Base-by-base conservation (phyloP, 1,140 invertebrate genomes). In the Eriosoma lanigerum region DNA sequence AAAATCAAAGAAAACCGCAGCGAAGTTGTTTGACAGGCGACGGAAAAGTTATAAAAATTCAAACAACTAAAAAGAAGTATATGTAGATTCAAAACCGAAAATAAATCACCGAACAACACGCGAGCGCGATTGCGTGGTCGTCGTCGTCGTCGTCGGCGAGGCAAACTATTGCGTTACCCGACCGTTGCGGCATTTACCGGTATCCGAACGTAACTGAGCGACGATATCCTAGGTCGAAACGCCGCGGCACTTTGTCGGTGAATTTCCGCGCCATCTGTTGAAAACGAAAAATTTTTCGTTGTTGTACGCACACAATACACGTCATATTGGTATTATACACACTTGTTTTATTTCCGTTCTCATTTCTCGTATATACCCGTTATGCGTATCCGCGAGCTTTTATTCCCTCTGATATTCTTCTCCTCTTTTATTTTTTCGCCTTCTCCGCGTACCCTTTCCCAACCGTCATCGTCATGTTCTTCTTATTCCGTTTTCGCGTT, bases 261-360 rank as follows among this genome's bases (percentile, higher is more conserved):
- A 21, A 21, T 60, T 60, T 60, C 54, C 54, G 73, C 73, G 73
- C 73, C 73, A 76, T 76, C 73, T 76, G 73, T 76, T 60, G 73
- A 60, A 76, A 76, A 58, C 54, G 54, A n/a, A 15, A 38, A 19
- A 44, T 76, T 60, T 38, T 76, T 44, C 54, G 9, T n/a, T 64
- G 9, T 5, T 62, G 29, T n/a, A 3, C 13, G 58, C 29, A 29
- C 26, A 10, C 9, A n/a, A n/a, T n/a, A n/a, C n/a, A n/a, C n/a
- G n/a, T n/a, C n/a, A n/a, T n/a, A n/a, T n/a, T n/a, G n/a, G n/a
- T n/a, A n/a, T n/a, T n/a, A n/a, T n/a, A n/a, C n/a, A n/a, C n/a
- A 2, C 17, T 26, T 68, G 17, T 38, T 38, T 46, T 64, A 38
- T 64, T 64, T 38, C 17, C 24, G 38, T 70, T 46, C 44, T 64